Base-by-base conservation (phyloP, 2,888 invertebrate genomes). In the Drosophila vallismaia region DNA sequence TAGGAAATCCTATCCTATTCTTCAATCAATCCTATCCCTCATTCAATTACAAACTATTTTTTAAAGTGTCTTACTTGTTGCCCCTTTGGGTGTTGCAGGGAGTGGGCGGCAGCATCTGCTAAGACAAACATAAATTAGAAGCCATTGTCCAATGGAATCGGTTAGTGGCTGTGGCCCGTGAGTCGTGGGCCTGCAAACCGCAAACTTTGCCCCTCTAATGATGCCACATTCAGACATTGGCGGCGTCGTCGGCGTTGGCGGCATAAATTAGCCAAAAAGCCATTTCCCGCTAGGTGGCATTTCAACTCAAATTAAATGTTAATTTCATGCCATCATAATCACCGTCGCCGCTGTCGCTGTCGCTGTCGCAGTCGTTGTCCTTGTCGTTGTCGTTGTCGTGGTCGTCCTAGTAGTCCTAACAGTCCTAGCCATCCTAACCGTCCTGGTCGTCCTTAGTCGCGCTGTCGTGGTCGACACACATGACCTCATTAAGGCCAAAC, bases 271-370 rank as follows among this genome's bases (percentile, higher is more conserved):
- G 86, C 86, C 75, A 58, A 80, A 75, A 68, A 46, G 52, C 71
- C 63, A 56, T 60, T 62, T 49, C 62, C 64, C 79, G 77, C 77
- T 85, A 83, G 84, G 64, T 83, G 82, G 72, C 81, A 80, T 74
- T 66, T 69, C 74, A 71, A 75, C 86, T 80, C 80, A 87, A 85
- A 85, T 85, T 87, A 86, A 87, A 84, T 87, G 85, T 86, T 85
- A 80, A 85, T 85, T 85, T 87, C 86, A 85, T 85, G 88, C 83
- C 85, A 86, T 86, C 86, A 87, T 85, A 87, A 85, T 86, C 88
- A 86, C 88, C 50, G 28, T 33, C 31, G 38, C 36, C 31, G 38
- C 36, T 29, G 9, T 31, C 29, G 6, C 29, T 3, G 3, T 29
- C 29, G 7, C 29, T 3, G 29, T 33, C n/a, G 26, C 45, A n/a